phyloP scores from a whole-genome alignment of 2,888 invertebrate genomes.

The Melieria picta region DNA sequence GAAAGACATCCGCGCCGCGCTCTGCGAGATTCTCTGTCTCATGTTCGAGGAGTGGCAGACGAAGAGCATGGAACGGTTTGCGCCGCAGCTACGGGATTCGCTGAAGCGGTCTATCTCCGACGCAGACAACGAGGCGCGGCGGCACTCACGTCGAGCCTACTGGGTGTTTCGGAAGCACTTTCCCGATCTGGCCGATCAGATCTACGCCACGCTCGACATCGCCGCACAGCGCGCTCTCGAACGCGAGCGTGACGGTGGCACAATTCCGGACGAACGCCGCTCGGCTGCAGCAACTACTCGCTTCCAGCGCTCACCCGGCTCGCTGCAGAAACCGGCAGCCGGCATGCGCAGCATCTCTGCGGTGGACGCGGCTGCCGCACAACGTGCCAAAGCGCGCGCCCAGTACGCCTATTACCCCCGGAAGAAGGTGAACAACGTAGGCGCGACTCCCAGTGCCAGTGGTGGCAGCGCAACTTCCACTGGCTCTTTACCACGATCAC shows the following conservation, averaged over 20 bases:
- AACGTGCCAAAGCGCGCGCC: conserved; percentile 84
- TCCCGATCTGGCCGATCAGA: conserved; percentile 86
- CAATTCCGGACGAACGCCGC: conserved; percentile 48
- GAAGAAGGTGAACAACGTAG: conserved; percentile 68
- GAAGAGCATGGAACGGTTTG: conserved; percentile 82
- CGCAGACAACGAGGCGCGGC: conserved; percentile 91
- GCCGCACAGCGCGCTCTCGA: conserved; percentile 73
- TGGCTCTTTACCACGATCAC: conserved; percentile 55
- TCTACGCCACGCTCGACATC: conserved; percentile 85
- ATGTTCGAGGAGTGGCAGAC: conserved; percentile 90
- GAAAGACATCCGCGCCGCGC: conserved; percentile 83
- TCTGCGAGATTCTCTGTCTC: conserved; percentile 85
- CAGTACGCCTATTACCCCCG: conserved; percentile 84
- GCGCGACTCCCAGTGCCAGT: conserved; percentile 26
- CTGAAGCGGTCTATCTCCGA: conserved; percentile 89
- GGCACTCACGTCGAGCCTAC: conserved; percentile 79
- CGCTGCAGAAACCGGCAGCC: conserved; percentile 57
- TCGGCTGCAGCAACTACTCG: conserved; percentile 48
- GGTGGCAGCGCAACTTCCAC: conserved; percentile 39
- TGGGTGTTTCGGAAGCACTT: conserved; percentile 91
- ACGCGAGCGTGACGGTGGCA: conserved; percentile 66
- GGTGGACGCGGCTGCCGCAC: conserved; percentile 91
- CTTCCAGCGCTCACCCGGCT: conserved; percentile 54
- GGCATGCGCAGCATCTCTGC: conserved; percentile 89
- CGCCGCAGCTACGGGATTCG: conserved; percentile 80